phyloP scores from a whole-genome alignment of 2,113 vertebrate species.

The Tichodroma muraria region DNA sequence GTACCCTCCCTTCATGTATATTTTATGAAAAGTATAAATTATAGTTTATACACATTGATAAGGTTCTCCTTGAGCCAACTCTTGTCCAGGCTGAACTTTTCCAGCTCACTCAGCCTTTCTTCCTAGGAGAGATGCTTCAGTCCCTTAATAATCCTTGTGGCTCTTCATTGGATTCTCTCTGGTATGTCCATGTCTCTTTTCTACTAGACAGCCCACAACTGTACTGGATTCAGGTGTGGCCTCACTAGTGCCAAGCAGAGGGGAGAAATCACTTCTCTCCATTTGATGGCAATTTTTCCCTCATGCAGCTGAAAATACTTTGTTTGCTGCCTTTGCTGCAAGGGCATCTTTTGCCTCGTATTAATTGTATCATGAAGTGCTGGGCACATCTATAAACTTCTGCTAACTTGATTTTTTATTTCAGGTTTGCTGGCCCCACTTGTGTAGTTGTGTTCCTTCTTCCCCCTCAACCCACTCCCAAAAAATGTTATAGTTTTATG shows the following conservation, averaged over 20 bases:
- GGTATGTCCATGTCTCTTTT: not conserved
- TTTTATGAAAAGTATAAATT: too few relatives aligned
- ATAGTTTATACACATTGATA: not conserved
- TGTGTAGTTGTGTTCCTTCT: not conserved
- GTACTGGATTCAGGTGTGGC: not conserved
- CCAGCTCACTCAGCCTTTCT: not conserved
- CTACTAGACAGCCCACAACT: not conserved
- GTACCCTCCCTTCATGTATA: not conserved
- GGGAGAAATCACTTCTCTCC: not conserved
- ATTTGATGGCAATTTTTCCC: not conserved
- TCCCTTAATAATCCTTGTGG: not conserved
- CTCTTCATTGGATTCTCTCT: not conserved
- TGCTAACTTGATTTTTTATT: not conserved
- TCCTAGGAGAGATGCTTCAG: not conserved
- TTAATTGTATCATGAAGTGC: not conserved
- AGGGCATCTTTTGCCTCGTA: not conserved
- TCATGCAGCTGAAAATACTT: not conserved
- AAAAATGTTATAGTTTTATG: not conserved
- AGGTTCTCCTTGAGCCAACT: not conserved
- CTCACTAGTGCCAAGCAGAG: not conserved
- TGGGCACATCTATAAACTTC: not conserved
- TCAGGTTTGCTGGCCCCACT: not conserved
- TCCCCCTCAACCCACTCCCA: fast-evolving
- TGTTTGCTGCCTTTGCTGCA: not conserved
- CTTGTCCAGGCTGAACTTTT: not conserved